Percentiles rank a stretch among this genome's conserved stretches.
These are phyloP conservation scores for Drosophila equinoxialis DNA, from an alignment of 1,140 invertebrate genomes.

Conservation along the genomic window DNA sequence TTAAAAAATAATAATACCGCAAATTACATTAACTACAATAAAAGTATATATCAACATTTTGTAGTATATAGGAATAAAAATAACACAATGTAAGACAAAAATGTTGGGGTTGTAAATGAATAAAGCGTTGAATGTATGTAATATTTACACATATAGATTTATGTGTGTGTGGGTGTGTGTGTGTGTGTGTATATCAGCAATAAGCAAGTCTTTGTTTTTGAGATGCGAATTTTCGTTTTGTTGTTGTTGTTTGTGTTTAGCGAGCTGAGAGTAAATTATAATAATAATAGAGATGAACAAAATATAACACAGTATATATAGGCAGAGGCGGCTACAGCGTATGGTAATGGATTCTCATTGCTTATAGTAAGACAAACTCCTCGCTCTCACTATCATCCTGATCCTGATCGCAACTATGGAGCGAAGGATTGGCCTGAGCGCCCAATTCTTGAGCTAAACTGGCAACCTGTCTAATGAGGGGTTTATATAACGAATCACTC, in stretches of 20 bases:
- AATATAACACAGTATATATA: constrained; percentile 67
- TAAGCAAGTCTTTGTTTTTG: constrained; percentile 77
- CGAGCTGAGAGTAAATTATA: constrained; percentile 60
- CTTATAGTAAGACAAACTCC: constrained; percentile 87
- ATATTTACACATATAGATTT: constrained; percentile 40
- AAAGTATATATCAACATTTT: constrained; percentile 27
- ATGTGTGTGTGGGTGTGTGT: background rate
- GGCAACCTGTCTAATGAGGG: constrained; percentile 84
- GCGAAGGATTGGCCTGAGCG: constrained; percentile 44
- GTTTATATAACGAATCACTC: constrained; percentile 84
- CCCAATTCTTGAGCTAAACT: constrained; percentile 83
- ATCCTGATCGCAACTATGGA: constrained; percentile 84
- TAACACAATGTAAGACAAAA: constrained; percentile 11
- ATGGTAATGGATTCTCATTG: background rate
- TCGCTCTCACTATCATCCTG: constrained; percentile 89
- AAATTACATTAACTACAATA: constrained; percentile 55
- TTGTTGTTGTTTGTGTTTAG: constrained; percentile 50
- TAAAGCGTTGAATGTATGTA: constrained; percentile 19
- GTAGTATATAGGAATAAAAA: constrained; percentile 60
- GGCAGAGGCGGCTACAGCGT: constrained; percentile 27
- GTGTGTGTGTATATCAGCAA: background rate
- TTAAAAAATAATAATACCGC: constrained; percentile 78
- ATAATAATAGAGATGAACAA: constrained; percentile 26
- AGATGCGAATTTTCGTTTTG: constrained; percentile 52
- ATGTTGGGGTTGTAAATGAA: constrained; percentile 41